Evolutionary conservation across 2,888 invertebrate species (phyloP), one percentile per base, ranked within the genome.

Genomic region (Sylvicola cinctus): DNA sequence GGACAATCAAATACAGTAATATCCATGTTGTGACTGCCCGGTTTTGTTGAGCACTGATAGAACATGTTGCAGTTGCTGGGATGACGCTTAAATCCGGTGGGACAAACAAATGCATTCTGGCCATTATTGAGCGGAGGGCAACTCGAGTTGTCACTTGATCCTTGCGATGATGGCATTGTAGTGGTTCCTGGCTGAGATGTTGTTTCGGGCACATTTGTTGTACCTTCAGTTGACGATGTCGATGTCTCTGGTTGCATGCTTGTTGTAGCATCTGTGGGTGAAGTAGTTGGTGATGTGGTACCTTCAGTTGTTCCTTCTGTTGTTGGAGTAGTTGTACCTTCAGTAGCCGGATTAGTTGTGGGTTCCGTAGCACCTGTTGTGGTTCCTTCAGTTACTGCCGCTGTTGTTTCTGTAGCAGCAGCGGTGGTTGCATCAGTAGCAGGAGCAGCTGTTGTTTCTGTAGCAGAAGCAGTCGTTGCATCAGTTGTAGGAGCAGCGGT

Each of bases 1-100:
- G 81, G 80, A 53, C 84, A 85, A 42, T 70, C 70, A 43, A 84
- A 68, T 7, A 72, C 66, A 2, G 78, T 64, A 39, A 83, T 64
- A 49, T 75, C 80, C n/a, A 75, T 58, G 42, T 81, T 74, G 48
- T 72, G 70, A 31, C 59, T 70, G 17, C 69, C 65, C 6, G 67
- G 60, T 37, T 66, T 65, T 43, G 67, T 68, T 13, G 73, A 74
- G 46, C 84, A 85, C 52, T 84, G 84, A 50, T 85, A 85, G 59
- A 84, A 83, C 44, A 79, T 55, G 47, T 79, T 77, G 46, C 84
- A 84, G 48, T 75, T 73, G 50, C 76, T 78, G 0, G 84, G 81
- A 63, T 85, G 83, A 41, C 80, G 64, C 47, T 67, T 68, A 55
- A 85, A 84, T 26, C 83, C 81, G 5, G 81, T 78, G 7, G 84